Evolutionary conservation across 92 coral and sea anemone genomes (phyloP).

Genomic region (Ricordea florida): DNA sequence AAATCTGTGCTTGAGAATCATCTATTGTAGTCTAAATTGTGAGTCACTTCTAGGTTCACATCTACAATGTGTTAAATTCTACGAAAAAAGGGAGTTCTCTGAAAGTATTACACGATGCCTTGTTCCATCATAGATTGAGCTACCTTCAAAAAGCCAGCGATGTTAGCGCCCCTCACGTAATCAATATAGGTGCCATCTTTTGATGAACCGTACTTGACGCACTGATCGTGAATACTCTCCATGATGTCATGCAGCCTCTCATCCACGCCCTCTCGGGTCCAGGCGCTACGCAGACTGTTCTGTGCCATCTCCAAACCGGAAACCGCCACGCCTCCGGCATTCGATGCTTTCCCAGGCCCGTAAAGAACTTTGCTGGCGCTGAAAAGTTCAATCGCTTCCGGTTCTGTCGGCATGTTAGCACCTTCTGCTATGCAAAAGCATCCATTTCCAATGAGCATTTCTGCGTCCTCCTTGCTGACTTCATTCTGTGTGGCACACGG

Average conservation of each 20-base stretch:
- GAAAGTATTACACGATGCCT: conserved; percentile 72
- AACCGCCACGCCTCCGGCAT: conserved; percentile 95
- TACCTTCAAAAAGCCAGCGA: conserved; percentile 75
- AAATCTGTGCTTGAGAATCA: no score
- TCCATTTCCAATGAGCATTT: conserved; percentile 70
- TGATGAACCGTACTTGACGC: conserved; percentile 68
- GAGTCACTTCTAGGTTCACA: no score
- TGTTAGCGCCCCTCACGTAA: conserved; percentile 74
- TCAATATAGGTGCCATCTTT: conserved; percentile 67
- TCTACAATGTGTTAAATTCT: no score
- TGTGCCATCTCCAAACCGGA: conserved; percentile 95
- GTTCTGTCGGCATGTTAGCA: conserved; percentile 86
- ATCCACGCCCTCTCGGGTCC: conserved; percentile 87
- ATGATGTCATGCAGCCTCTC: conserved; percentile 90
- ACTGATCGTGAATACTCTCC: conserved; percentile 79
- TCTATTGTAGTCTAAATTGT: no score
- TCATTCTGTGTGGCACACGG: conserved; percentile 95
- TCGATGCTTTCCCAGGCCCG: conserved; percentile 91
- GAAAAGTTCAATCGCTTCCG: conserved; percentile 82
- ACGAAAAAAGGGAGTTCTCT: not conserved
- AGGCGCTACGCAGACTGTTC: conserved; percentile 85
- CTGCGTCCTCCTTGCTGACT: conserved; percentile 74
- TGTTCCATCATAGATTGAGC: conserved; percentile 79
- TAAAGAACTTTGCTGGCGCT: conserved; percentile 64
- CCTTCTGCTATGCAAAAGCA: conserved; percentile 84